Evolutionary conservation across 2,888 invertebrate genomes (phyloP).

Genomic region (Aplocera efformata): DNA sequence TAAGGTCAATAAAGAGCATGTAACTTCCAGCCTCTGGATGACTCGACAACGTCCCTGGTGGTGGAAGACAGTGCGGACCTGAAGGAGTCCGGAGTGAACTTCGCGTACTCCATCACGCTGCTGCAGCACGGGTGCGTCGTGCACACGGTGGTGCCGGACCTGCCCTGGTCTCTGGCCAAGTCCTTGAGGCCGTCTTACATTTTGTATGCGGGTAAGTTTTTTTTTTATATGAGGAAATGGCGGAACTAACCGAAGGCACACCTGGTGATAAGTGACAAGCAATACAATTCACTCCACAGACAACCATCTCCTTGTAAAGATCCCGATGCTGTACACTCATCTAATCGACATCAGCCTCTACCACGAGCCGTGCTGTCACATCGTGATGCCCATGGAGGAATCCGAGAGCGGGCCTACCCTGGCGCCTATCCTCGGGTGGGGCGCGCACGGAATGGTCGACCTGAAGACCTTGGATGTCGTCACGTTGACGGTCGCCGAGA

Average conservation of each 20-base stretch:
- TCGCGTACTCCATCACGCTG: slow-evolving; percentile 91
- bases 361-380: slow-evolving; percentile 92
- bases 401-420: slow-evolving; percentile 81
- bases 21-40: slow-evolving; percentile 80
- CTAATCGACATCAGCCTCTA: slow-evolving; percentile 90
- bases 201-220: slow-evolving; percentile 81
- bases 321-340: slow-evolving; percentile 92
- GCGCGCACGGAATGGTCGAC: slow-evolving; percentile 81
- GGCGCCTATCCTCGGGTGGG: slow-evolving; percentile 83
- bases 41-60: slow-evolving; percentile 75
- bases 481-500: slow-evolving; percentile 83
- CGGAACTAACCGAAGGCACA: no score
- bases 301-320: slow-evolving; percentile 89
- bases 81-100: slow-evolving; percentile 85
- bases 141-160: slow-evolving; percentile 89
- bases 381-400: slow-evolving; percentile 83
- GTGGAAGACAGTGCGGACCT: slow-evolving; percentile 77
- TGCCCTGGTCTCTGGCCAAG: slow-evolving; percentile 89
- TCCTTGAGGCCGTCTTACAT: slow-evolving; percentile 88
- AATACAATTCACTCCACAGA: no score
- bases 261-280: no score
- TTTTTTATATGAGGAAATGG: no score
- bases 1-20: no score
- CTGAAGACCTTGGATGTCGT: slow-evolving; percentile 86
- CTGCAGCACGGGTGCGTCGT: slow-evolving; percentile 91